Percentiles rank a stretch among this genome's conserved stretches.
Evolutionary conservation across 2,113 vertebrate species (phyloP).

Genomic region (Glareola pratincola): DNA sequence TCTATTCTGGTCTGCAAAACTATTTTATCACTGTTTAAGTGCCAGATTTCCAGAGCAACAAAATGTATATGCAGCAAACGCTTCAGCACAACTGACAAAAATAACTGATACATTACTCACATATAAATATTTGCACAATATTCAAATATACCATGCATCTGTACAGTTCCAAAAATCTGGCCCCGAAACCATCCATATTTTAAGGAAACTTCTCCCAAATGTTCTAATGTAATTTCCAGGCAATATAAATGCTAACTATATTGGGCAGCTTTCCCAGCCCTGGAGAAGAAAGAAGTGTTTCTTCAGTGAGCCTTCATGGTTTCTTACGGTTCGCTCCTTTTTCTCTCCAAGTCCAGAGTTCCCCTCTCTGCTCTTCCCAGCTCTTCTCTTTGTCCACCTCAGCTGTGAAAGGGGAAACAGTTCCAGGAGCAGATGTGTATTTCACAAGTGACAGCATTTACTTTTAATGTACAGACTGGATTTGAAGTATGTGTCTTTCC

Average conservation of each 20-base stretch:
- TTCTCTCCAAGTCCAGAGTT: background rate
- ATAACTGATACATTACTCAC: background rate
- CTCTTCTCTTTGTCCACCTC: background rate
- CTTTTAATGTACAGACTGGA: accelerated
- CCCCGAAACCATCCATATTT: background rate
- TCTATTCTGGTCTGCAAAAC: background rate
- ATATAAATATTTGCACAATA: conserved; percentile 39
- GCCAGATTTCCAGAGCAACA: background rate
- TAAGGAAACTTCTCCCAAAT: conserved; percentile 6
- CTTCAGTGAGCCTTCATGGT: background rate
- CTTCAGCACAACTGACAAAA: background rate
- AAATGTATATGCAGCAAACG: background rate
- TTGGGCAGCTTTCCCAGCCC: conserved; percentile 21
- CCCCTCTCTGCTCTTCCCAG: background rate
- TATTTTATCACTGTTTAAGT: background rate
- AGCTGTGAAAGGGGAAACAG: background rate
- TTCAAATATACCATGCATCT: background rate
- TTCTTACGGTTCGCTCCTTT: background rate
- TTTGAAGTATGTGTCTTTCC: background rate
- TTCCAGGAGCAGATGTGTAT: background rate
- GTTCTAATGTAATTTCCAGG: conserved; percentile 59
- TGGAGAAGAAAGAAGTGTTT: conserved; percentile 6
- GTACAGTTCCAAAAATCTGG: background rate
- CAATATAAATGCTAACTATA: conserved; percentile 4
- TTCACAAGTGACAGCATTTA: background rate